These are phyloP conservation scores for Adineta ricciae DNA, from an alignment of 2,888 invertebrate species.

Conservation along the genomic window DNA sequence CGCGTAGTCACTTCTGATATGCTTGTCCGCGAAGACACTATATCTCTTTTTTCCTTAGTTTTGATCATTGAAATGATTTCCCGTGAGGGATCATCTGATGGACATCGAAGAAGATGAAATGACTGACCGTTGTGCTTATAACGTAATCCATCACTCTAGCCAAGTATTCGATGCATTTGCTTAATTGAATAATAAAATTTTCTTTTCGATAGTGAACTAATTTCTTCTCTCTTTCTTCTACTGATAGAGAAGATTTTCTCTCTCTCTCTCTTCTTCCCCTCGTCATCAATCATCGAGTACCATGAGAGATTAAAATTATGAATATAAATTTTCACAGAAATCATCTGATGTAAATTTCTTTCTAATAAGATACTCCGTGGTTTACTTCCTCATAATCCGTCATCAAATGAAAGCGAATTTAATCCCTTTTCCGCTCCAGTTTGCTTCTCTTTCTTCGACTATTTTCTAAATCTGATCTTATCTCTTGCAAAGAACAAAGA, in stretches of 20 bases:
- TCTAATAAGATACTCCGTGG: constrained; percentile 63
- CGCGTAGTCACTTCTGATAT: constrained; percentile 5
- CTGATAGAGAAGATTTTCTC: constrained; percentile 72
- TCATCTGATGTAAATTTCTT: constrained; percentile 64
- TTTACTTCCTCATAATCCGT: constrained; percentile 81
- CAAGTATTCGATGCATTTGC: neutral
- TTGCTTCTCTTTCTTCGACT: neutral
- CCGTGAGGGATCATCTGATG: neutral
- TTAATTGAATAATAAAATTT: neutral
- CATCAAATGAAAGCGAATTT: constrained; percentile 74
- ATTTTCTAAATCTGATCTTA: neutral
- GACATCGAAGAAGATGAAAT: neutral
- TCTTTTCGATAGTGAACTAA: constrained; percentile 65
- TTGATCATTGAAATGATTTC: neutral
- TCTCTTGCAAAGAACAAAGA: constrained; percentile 54
- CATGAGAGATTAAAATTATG: constrained; percentile 62
- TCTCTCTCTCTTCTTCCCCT: too few species aligned
- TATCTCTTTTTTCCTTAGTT: neutral
- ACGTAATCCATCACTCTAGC: neutral
- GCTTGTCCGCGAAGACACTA: neutral
- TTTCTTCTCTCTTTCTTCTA: constrained; percentile 60
- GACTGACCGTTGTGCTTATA: neutral
- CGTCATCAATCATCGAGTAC: constrained; percentile 75
- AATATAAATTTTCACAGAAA: constrained; percentile 57
- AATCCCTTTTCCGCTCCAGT: neutral